Base-by-base conservation (phyloP, 2,888 invertebrate genomes). In the Trypoxylon attenuatum region DNA sequence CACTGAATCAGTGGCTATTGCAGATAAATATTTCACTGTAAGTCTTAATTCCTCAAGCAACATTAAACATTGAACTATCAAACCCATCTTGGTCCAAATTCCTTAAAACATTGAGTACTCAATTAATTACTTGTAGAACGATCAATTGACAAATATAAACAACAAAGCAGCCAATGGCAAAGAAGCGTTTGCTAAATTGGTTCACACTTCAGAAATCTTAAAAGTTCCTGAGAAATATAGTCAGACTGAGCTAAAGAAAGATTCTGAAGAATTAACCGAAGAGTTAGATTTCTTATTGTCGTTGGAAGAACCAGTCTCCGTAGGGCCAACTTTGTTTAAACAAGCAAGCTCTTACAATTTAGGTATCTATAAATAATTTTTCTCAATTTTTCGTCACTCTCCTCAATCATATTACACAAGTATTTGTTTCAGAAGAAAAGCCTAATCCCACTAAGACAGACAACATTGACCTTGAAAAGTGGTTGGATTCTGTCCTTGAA, bases 1-100 rank as follows among this genome's bases (percentile, higher is more conserved):
- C 62, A 87, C 88, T 71, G 87, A 88, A 54, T 87, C 87, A 10
- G 76, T 88, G 75, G 83, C 87, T 45, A 87, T 87, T 39, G 68
- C 87, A 0, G 71, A 85, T 0, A 71, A 76, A 1, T 84, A 88
- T 79, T 89, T 89, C 33, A 87, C 83, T 1, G 87, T 86, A 52
- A 15, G 1, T 10, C n/a, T 2, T 15, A 1, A 38, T 2, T 1
- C 15, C 5, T n/a, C 1, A n/a, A 38, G 38, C 0, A 1, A 5
- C 41, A 18, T 41, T 38, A 1, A 5, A 4, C 4, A 39, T 39
- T 29, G 8, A 47, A 16, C 5, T 16, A 29, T 2, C 3, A 15
- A 21, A 13, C 6, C 22, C 10, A n/a, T n/a, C n/a, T n/a, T n/a
- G 1, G 1, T 2, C 19, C 16, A 60, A 13, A 6, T 15, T 23